Evolutionary conservation across 2,888 invertebrate genomes (phyloP), one percentile per base, ranked within the genome.

Genomic region (Melinopterus prodromus): DNA sequence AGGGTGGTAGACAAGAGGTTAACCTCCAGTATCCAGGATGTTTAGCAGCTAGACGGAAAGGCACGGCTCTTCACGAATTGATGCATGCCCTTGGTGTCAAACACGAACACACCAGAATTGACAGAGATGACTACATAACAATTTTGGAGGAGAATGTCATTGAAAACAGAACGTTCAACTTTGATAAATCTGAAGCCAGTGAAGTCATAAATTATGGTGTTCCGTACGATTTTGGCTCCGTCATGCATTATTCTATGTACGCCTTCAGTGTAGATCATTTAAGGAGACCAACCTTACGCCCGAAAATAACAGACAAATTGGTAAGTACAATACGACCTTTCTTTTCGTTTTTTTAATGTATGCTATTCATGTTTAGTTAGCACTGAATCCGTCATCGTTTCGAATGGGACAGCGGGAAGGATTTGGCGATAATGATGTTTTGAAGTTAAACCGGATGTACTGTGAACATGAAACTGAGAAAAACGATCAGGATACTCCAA

Each of bases 201-300:
- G 89, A 88, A 53, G 91, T 93, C 0, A 90, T 92, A 77, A 93
- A 92, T 14, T 95, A 91, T 86, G 94, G 94, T 0, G 92, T 96
- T 0, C 90, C 91, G 0, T 96, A 96, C 85, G 96, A 96, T 88
- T 96, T 94, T 87, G 92, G 93, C 84, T 95, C 95, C 84, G 95
- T 96, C 0, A 95, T 96, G 95, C 96, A 96, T 86, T 96, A 96
- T 87, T 95, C 95, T 0, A 91, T 92, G 26, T 93, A 92, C 76
- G 95, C 96, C 4, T 96, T 96, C 89, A 94, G 95, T 2, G 91
- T 86, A 79, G 96, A 96, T 87, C 7, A 36, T 7, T 7, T 35
- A n/a, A 92, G 93, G 6, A 89, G 91, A 84, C 92, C 93, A 15
- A 96, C 96, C 0, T 95, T 96, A 77, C 35, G 36, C 7, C 74